phyloP scores from a whole-genome alignment of 23 tunicate species.

The Trididemnum nubilum region DNA sequence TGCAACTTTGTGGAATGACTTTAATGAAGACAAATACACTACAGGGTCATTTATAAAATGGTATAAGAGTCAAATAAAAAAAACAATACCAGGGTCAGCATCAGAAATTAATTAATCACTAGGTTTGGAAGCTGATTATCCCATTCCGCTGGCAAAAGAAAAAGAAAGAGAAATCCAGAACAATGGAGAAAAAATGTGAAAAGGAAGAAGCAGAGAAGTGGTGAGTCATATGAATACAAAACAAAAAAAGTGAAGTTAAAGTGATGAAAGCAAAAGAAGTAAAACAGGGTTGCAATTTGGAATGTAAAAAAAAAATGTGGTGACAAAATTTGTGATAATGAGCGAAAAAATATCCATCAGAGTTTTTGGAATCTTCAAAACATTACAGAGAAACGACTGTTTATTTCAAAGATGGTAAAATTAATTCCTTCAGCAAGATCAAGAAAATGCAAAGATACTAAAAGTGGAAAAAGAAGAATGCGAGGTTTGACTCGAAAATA shows the following conservation, averaged over 20 bases:
- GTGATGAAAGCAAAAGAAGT: background rate
- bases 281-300: background rate
- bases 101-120: background rate
- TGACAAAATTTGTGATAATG: background rate
- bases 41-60: background rate
- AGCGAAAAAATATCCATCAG: background rate
- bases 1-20: background rate
- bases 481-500: background rate
- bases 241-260: background rate
- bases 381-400: background rate
- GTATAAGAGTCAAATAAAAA: background rate
- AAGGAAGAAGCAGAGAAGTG: background rate
- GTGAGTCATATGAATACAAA: background rate
- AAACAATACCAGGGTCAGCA: background rate
- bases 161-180: background rate
- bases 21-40: background rate
- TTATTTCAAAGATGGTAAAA: background rate
- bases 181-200: background rate
- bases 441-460: background rate
- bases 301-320: background rate
- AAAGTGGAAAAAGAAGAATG: background rate
- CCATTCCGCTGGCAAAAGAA: background rate
- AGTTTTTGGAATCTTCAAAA: background rate
- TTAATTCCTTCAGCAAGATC: background rate
- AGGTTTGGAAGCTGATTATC: background rate